A percentile compares a stretch with the other conserved stretches of the same genome.
These are phyloP conservation scores for Syndactyla subalaris DNA, from an alignment of 2,797 vertebrate genomes.

Conservation along the genomic window DNA sequence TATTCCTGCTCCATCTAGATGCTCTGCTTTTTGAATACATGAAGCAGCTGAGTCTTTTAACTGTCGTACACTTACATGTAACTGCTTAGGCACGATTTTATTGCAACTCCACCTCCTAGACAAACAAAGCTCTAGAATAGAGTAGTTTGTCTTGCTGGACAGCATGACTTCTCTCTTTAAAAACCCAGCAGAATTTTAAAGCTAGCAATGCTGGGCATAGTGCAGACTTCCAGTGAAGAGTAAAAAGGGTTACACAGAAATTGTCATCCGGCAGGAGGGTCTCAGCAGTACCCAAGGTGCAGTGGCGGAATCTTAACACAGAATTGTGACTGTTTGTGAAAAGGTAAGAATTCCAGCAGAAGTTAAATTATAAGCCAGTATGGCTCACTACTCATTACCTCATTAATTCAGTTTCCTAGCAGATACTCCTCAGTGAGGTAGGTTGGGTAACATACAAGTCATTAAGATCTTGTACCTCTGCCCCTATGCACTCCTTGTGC, in stretches of 20 bases:
- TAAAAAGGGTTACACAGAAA: not conserved
- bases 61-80: not conserved
- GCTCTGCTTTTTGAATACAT: not conserved
- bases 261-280: rapidly evolving
- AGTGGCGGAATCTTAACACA: not conserved
- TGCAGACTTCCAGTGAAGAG: not conserved
- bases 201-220: not conserved
- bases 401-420: not conserved
- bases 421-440: not conserved
- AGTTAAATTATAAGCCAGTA: slow-evolving; percentile 7
- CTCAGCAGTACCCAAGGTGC: rapidly evolving
- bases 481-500: not conserved
- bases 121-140: not conserved
- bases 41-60: not conserved
- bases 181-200: not conserved
- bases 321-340: not conserved
- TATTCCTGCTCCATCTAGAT: not conserved
- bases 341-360: not conserved
- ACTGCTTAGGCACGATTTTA: not conserved
- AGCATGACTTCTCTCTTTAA: not conserved
- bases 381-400: not conserved
- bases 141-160: not conserved
- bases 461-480: not conserved
- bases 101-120: slow-evolving; percentile 1
- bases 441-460: rapidly evolving